Percentiles rank a stretch among this genome's conserved stretches.
These are phyloP conservation scores for Pelecanoides urinatrix DNA, from an alignment of 2,113 vertebrate species.

Conservation along the genomic window DNA sequence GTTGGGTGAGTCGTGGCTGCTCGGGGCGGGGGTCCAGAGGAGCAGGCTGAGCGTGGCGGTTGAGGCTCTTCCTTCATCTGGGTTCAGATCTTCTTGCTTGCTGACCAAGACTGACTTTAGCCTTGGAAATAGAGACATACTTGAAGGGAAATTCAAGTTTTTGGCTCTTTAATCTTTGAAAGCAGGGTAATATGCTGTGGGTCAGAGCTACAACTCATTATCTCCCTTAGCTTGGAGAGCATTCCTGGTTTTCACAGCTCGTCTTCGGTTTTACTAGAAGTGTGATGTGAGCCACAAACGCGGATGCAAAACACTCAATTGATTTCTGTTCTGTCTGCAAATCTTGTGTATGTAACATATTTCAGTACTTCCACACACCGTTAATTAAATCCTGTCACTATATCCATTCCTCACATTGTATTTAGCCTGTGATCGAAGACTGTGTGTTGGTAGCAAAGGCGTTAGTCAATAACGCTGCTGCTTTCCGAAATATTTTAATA, in stretches of 20 bases:
- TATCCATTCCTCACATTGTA: neutral
- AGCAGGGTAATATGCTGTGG: neutral
- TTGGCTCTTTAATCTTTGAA: neutral
- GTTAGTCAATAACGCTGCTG: neutral
- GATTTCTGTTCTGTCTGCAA: neutral
- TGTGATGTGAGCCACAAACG: neutral
- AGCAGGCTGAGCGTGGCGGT: neutral
- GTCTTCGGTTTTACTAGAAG: neutral
- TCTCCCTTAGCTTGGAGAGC: neutral
- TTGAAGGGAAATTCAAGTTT: neutral
- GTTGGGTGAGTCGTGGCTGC: accelerated
- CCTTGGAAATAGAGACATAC: neutral
- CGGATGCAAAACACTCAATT: neutral
- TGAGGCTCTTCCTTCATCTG: neutral
- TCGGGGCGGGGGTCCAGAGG: neutral
- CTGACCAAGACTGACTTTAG: neutral
- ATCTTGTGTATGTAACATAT: neutral
- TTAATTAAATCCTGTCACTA: slow-evolving; percentile 40
- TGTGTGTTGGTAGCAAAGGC: neutral
- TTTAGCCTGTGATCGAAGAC: neutral
- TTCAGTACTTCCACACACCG: neutral
- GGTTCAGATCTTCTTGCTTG: neutral
- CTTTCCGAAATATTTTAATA: slow-evolving; percentile 24
- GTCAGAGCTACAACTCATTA: neutral
- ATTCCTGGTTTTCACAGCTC: neutral